Percentiles rank a stretch among this genome's conserved stretches.
phyloP scores from a whole-genome alignment of 2,113 vertebrate genomes.

The Lepus timidus region DNA sequence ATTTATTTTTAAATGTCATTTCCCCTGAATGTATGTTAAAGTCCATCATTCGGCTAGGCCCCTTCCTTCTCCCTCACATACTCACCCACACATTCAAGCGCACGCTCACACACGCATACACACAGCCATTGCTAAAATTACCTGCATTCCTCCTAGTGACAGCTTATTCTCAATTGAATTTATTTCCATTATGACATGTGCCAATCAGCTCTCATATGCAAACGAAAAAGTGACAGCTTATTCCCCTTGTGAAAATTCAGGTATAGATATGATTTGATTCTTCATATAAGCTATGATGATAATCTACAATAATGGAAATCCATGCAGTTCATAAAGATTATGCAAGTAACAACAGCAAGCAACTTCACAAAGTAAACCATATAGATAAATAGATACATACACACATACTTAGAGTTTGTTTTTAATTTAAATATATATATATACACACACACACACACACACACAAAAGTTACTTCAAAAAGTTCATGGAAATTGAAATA shows the following conservation, averaged over 20 bases:
- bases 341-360: not conserved
- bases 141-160: conserved; percentile 42
- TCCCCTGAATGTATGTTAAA: not conserved
- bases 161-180: conserved; percentile 63
- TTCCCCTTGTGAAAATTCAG: conserved; percentile 44
- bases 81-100: not conserved
- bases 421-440: too few relatives aligned
- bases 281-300: not conserved
- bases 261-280: conserved; percentile 66
- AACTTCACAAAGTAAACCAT: not conserved
- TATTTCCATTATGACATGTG: conserved; percentile 74
- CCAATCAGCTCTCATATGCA: conserved; percentile 65
- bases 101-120: not conserved
- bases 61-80: not conserved
- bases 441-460: too few relatives aligned
- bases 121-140: not conserved
- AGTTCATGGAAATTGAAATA: too few relatives aligned
- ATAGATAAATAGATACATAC: not conserved
- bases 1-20: conserved; percentile 32
- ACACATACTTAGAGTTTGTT: not conserved
- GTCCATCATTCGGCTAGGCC: not conserved
- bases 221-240: conserved; percentile 60
- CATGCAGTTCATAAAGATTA: not conserved
- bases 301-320: conserved; percentile 41
- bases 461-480: too few relatives aligned